phyloP scores from a whole-genome alignment of 1,140 invertebrate species.

The Drosophila sp. region DNA sequence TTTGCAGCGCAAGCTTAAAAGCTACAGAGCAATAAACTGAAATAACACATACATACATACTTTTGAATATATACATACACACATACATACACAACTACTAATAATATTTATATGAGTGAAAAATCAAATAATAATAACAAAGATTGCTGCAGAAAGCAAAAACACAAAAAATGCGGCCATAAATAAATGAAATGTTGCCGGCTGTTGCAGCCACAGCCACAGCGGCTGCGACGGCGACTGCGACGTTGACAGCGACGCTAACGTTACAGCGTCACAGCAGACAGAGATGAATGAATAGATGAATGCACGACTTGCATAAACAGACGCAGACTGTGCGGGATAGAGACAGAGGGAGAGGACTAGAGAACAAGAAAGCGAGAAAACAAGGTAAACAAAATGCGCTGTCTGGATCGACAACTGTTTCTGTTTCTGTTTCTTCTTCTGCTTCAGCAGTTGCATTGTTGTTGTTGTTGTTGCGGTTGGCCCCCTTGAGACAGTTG shows the following conservation, averaged over 20 bases:
- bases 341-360: conserved; percentile 14
- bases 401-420: conserved; percentile 28
- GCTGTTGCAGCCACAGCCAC: conserved; percentile 1
- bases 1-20: conserved; percentile 45
- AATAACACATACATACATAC: conserved; percentile 21
- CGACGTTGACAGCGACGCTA: conserved; percentile 34
- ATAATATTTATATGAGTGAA: conserved; percentile 19
- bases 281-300: conserved; percentile 67
- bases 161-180: conserved; percentile 67
- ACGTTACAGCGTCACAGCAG: conserved; percentile 28
- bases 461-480: conserved; percentile 23
- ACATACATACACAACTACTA: conserved; percentile 43
- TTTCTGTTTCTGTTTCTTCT: conserved; percentile 8
- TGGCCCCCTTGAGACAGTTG: conserved; percentile 43
- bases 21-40: conserved; percentile 51
- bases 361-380: conserved; percentile 5
- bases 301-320: conserved; percentile 71
- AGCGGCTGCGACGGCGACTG: not conserved
- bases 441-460: not conserved
- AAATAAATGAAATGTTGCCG: conserved; percentile 74
- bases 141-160: conserved; percentile 46
- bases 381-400: conserved; percentile 37
- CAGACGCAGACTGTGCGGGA: conserved; percentile 43
- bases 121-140: conserved; percentile 8
- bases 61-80: conserved; percentile 12